A percentile compares a stretch with the other conserved stretches of the same genome.
Conservation (phyloP, 1,140 invertebrate genomes). For the Eumeta japonica region DNA sequence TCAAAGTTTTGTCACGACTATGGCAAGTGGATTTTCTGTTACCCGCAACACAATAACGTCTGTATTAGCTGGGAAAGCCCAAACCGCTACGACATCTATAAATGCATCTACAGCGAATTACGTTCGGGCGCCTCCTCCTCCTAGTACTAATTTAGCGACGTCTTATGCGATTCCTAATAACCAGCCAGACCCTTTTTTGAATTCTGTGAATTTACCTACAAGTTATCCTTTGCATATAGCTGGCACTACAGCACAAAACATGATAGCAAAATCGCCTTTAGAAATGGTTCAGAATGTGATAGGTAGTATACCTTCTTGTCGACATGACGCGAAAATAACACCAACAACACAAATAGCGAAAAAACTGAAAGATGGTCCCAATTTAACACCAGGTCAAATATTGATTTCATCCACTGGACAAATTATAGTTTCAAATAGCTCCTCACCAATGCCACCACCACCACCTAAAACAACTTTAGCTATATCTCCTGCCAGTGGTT, state of each 20-base stretch:
- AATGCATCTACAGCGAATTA: constrained; percentile 60
- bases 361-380: constrained; percentile 17
- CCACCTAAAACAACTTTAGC: constrained; percentile 61
- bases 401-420: constrained; percentile 73
- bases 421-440: constrained; percentile 66
- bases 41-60: constrained; percentile 77
- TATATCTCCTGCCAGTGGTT: constrained; percentile 67
- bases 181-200: constrained; percentile 41
- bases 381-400: constrained; percentile 65
- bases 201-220: constrained; percentile 47
- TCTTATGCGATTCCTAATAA: constrained; percentile 48
- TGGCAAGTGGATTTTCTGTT: constrained; percentile 72
- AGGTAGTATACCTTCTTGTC: constrained; percentile 65
- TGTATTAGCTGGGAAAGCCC: constrained; percentile 71
- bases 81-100: constrained; percentile 72
- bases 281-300: constrained; percentile 82
- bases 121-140: constrained; percentile 43
- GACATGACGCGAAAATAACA: constrained; percentile 25
- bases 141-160: constrained; percentile 51
- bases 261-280: constrained; percentile 69
- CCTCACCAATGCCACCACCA: constrained; percentile 65
- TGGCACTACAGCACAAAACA: constrained; percentile 50
- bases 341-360: constrained; percentile 19
- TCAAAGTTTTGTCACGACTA: constrained; percentile 64
- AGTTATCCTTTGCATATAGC: constrained; percentile 54